Evolutionary conservation across 1,140 invertebrate species (phyloP).

Genomic region (Macrobrachium rosenbergii): DNA sequence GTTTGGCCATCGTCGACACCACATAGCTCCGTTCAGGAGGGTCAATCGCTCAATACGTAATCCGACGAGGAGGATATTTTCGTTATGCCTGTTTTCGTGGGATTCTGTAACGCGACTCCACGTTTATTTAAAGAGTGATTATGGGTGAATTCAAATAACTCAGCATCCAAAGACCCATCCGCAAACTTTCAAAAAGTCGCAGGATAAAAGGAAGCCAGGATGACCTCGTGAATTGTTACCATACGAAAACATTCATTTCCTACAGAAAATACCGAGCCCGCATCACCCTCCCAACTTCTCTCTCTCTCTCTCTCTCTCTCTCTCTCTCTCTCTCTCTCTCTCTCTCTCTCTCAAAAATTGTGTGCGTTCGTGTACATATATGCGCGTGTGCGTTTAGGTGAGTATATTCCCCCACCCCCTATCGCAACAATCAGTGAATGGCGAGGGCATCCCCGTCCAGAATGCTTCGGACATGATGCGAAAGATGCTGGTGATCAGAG

Average conservation of each 20-base stretch:
- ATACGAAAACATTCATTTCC: too few species aligned
- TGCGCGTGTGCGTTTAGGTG: conserved; percentile 29
- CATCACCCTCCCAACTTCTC: too few species aligned
- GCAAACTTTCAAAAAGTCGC: too few species aligned
- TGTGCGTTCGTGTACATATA: not conserved
- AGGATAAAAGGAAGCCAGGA: too few species aligned
- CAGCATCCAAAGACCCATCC: too few species aligned
- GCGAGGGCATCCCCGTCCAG: conserved; percentile 4
- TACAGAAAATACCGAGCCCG: too few species aligned
- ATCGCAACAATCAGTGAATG: conserved; percentile 53
- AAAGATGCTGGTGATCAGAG: not conserved
- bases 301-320: not conserved
- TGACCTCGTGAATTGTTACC: too few species aligned
- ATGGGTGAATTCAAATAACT: too few species aligned
- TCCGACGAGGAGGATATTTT: not conserved
- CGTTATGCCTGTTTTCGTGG: too few species aligned
- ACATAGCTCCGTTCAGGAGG: not conserved
- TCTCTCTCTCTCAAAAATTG: not conserved
- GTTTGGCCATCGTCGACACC: not conserved
- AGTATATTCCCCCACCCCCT: not conserved
- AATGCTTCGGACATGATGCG: conserved; percentile 43
- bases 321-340: not conserved
- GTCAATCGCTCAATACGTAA: too few species aligned
- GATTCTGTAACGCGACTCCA: too few species aligned
- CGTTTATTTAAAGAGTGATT: too few species aligned